A percentile compares a stretch with the other conserved stretches of the same genome.
These are phyloP conservation scores for Henricia sp. DNA, from an alignment of 53 echinoderm and acorn worm genomes.

Conservation along the genomic window DNA sequence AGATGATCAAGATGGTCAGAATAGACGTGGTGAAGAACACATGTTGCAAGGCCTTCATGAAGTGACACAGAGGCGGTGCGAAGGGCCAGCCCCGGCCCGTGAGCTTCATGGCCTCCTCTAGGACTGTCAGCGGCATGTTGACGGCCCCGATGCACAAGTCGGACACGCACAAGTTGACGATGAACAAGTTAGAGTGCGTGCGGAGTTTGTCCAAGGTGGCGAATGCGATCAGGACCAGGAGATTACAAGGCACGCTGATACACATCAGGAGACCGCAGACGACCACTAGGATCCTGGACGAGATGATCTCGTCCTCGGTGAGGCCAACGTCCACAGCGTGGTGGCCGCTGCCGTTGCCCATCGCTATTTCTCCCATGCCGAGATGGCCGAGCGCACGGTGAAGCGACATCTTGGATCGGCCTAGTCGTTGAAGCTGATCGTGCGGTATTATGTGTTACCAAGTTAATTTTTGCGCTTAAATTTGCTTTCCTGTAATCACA, in stretches of 20 bases:
- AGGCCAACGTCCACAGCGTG: not conserved
- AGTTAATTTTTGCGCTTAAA: no score
- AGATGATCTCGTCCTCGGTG: constrained; percentile 23
- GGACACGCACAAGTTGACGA: constrained; percentile 48
- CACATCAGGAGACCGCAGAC: constrained; percentile 36
- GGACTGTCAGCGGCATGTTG: constrained; percentile 49
- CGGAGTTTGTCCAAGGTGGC: constrained; percentile 21
- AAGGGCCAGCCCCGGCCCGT: constrained; percentile 14
- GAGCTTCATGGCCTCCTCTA: constrained; percentile 10
- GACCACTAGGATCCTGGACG: constrained; percentile 22
- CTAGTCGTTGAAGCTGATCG: no score
- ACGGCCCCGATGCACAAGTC: constrained; percentile 45
- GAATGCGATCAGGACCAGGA: constrained; percentile 52
- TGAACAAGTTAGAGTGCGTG: constrained; percentile 49
- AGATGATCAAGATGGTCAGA: constrained; percentile 49
- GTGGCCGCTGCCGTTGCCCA: constrained; percentile 35
- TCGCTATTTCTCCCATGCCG: constrained; percentile 4
- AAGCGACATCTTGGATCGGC: constrained; percentile 31
- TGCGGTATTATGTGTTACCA: no score
- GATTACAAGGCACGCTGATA: constrained; percentile 32
- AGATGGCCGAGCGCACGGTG: constrained; percentile 20
- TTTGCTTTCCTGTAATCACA: no score
- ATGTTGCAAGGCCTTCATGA: constrained; percentile 23
- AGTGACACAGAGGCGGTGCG: constrained; percentile 38
- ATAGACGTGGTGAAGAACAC: constrained; percentile 39